Percentiles rank a stretch among this genome's conserved stretches.
These are phyloP conservation scores for Anoplophora glabripennis DNA, from an alignment of 1,140 invertebrate species.

Conservation along the genomic window DNA sequence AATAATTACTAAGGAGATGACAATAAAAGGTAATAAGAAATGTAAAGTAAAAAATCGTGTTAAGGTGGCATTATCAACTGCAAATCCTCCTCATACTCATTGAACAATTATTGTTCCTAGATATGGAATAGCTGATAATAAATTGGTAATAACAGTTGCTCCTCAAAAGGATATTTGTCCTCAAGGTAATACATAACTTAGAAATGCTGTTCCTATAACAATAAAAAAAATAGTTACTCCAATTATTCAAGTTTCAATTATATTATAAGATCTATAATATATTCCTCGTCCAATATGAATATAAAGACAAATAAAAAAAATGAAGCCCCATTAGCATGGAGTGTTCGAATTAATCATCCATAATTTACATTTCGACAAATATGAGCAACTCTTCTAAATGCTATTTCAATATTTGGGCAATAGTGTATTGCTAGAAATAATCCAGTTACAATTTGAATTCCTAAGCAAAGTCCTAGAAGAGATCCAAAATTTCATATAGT, in stretches of 20 bases:
- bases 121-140: not conserved
- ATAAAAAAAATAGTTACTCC: conserved; percentile 59
- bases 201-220: conserved; percentile 63
- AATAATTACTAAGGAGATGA: too few species aligned
- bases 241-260: conserved; percentile 54
- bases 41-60: conserved; percentile 69
- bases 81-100: conserved; percentile 69
- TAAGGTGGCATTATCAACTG: conserved; percentile 64
- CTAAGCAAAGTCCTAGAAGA: too few species aligned
- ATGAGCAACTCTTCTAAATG: too few species aligned
- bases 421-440: too few species aligned
- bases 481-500: too few species aligned
- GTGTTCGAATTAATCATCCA: too few species aligned
- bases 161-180: conserved; percentile 45
- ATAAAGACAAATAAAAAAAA: conserved; percentile 56
- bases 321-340: conserved; percentile 57
- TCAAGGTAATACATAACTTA: conserved; percentile 68
- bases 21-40: too few species aligned
- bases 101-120: conserved; percentile 43
- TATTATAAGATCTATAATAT: conserved; percentile 56
- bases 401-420: too few species aligned
- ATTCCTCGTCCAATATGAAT: conserved; percentile 56
- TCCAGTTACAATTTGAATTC: too few species aligned
- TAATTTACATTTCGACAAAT: too few species aligned
- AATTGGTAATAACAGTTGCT: conserved; percentile 1